Evolutionary conservation across 2,113 vertebrate species (phyloP), one percentile per base, ranked within the genome.

Genomic region (Chloropsis hardwickii): DNA sequence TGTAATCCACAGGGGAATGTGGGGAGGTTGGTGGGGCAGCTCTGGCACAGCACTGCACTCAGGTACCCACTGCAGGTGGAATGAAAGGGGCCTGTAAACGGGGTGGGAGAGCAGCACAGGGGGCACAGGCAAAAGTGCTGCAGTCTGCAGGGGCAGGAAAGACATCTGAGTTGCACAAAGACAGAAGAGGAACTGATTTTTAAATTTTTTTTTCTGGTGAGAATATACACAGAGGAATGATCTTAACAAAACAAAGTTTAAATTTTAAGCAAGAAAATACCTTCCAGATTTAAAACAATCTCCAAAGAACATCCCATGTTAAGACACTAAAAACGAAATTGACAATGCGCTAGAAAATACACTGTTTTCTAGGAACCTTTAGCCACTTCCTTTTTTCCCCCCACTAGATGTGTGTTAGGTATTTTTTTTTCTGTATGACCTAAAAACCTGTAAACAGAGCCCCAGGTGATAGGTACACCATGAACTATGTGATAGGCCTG

Each of bases 41-140:
- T 54, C 89, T 2, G 5, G 44, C 62, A 28, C 3, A 1, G 10
- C 66, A 6, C 9, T 76, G 37, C 48, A 13, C 44, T 62, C 60
- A 21, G 0, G 0, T 7, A 35, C 39, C 40, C 22, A 0, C 45
- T 17, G 37, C 1, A 2, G 50, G 24, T 12, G 20, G 47, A 67
- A 39, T 4, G 19, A 44, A 42, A 82, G 57, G 39, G 37, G 58
- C 14, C 45, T 64, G 10, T 12, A 9, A 61, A 50, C 0, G 2
- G 64, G 29, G 2, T 33, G 61, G 74, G 33, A 57, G 19, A 72
- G 66, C 57, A 51, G 51, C 53, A 42, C 48, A 28, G 20, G 40
- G 58, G 6, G 45, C 64, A 64, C 27, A 22, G 58, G 24, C 21
- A 35, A 3, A 44, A 62, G 24, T 4, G 29, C 86, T 69, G 62